A percentile compares a stretch with the other conserved stretches of the same genome.
Evolutionary conservation across 2,888 invertebrate species (phyloP).

Genomic region (Beris chalybata): DNA sequence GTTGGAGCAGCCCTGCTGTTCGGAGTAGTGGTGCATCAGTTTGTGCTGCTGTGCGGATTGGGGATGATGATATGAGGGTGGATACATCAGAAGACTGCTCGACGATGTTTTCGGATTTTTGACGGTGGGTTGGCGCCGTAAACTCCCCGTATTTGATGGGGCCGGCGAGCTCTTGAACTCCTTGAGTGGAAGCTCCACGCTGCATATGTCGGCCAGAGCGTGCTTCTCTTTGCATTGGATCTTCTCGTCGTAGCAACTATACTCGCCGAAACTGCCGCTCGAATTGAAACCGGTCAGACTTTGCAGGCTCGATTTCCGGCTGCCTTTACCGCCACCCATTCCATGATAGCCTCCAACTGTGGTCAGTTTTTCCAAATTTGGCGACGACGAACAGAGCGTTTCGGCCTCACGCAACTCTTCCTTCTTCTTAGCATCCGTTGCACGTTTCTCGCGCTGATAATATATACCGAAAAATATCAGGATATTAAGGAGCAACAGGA

Average conservation of each 20-base stretch:
- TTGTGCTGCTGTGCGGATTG: slow-evolving; percentile 36
- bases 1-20: slow-evolving; percentile 38
- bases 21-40: slow-evolving; percentile 34
- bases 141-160: slow-evolving; percentile 47
- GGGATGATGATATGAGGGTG: slow-evolving; percentile 41
- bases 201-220: slow-evolving; percentile 62
- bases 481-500: slow-evolving; percentile 77
- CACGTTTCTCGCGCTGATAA: slow-evolving; percentile 72
- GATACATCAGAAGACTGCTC: slow-evolving; percentile 39
- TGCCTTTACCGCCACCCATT: slow-evolving; percentile 37
- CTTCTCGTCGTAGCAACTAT: slow-evolving; percentile 68
- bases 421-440: slow-evolving; percentile 71
- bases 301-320: slow-evolving; percentile 64
- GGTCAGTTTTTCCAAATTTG: slow-evolving; percentile 48
- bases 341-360: slow-evolving; percentile 38
- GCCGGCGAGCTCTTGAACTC: slow-evolving; percentile 61
- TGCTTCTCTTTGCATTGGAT: slow-evolving; percentile 60
- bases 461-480: slow-evolving; percentile 88
- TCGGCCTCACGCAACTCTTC: slow-evolving; percentile 73
- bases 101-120: slow-evolving; percentile 6
- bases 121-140: slow-evolving; percentile 48
- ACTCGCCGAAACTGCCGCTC: slow-evolving; percentile 62
- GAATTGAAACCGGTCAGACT: slow-evolving; percentile 42
- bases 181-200: slow-evolving; percentile 66
- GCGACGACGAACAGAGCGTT: slow-evolving; percentile 63